Base-by-base conservation (phyloP, 2,113 vertebrate species). In the Cranoglanis bouderius region DNA sequence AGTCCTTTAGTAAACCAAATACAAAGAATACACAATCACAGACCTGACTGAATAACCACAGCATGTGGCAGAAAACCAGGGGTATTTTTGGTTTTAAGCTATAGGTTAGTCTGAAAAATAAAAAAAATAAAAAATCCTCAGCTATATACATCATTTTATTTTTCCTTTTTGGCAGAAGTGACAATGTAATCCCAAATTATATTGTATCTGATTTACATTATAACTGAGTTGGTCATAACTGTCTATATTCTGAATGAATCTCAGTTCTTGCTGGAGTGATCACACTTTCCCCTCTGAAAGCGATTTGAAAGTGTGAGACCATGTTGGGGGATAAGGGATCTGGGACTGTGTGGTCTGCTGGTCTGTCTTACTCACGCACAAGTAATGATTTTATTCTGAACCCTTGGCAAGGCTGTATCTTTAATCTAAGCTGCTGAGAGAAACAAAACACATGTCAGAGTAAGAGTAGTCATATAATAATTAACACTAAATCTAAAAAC, bases 351-450 rank as follows among this genome's bases (percentile, higher is more conserved):
- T 61, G 55, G 14, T 61, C 55, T 61, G 55, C 2, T 43, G 78
- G 53, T 82, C 38, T 43, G 38, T 43, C 26, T 83, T 43, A 40
- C 35, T 40, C 21, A 40, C 12, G 14, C 53, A 14, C 81, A 6
- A 4, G 38, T 38, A 38, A 70, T 43, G 18, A 14, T 32, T 81
- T 59, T 51, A 46, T 53, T 75, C 51, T 82, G 63, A 38, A 78
- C 19, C 19, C 19, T 29, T 75, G n/a, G 75, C 38, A 49, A 4
- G 51, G 16, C 9, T n/a, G 59, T 35, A 61, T 74, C 43, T 63
- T 80, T 51, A 80, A 85, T 85, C 38, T 63, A 16, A 81, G 75
- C 75, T 57, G 53, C 46, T 19, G 24, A 29, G 35, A 90, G 43
- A 88, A 46, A 21, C 26, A 84, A 14, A 85, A 24, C 40, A 38